phyloP scores from a whole-genome alignment of 2,113 vertebrate genomes.

The Oryzias curvinotus region DNA sequence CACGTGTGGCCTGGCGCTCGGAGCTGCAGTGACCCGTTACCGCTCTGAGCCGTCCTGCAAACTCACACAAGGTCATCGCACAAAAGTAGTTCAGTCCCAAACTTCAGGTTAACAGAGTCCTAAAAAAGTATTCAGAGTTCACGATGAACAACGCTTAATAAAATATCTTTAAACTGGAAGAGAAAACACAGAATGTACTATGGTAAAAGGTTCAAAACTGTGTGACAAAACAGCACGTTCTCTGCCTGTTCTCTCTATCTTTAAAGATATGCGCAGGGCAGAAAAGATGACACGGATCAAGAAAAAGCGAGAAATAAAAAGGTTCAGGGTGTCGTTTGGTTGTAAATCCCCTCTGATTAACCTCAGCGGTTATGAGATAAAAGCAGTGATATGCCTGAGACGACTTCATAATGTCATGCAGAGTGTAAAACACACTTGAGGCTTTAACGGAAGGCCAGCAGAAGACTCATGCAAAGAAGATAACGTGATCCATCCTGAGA shows the following conservation, averaged over 20 bases:
- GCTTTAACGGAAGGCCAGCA: slow-evolving; percentile 71
- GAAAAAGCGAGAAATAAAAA: not conserved
- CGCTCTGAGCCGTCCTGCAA: slow-evolving; percentile 14
- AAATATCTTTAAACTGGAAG: too few relatives aligned
- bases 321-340: slow-evolving; percentile 34
- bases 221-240: not conserved
- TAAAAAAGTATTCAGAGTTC: too few relatives aligned
- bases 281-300: slow-evolving; percentile 4
- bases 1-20: slow-evolving; percentile 31
- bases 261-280: slow-evolving; percentile 36
- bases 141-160: too few relatives aligned
- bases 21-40: slow-evolving; percentile 22
- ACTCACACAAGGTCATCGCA: too few relatives aligned
- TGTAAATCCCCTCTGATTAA: slow-evolving; percentile 74
- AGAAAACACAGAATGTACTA: too few relatives aligned
- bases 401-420: slow-evolving; percentile 72
- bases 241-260: slow-evolving; percentile 4
- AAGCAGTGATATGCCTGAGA: slow-evolving; percentile 69
- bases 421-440: slow-evolving; percentile 73
- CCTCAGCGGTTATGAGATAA: slow-evolving; percentile 64
- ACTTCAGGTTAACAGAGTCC: too few relatives aligned
- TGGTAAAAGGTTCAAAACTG: too few relatives aligned
- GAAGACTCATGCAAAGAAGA: slow-evolving; percentile 70
- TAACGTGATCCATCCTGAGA: slow-evolving; percentile 68
- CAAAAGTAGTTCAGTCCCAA: too few relatives aligned